Percentiles rank a stretch among this genome's conserved stretches.
phyloP scores from a whole-genome alignment of 53 echinoderm and acorn worm species.

The Henricia sp. region DNA sequence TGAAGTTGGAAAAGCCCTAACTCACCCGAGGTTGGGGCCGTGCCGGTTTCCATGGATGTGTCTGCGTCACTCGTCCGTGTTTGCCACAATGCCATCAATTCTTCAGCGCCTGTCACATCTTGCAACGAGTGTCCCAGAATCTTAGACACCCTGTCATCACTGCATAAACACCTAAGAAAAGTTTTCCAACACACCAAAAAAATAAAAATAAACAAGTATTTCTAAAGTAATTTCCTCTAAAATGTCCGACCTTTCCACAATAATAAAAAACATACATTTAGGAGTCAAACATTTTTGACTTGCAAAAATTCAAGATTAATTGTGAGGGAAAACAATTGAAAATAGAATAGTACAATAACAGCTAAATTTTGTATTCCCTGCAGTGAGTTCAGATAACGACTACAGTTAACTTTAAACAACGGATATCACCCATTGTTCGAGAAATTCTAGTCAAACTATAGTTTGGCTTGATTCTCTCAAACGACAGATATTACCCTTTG shows the following conservation, averaged over 20 bases:
- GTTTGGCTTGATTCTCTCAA: background rate
- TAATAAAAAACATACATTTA: no score
- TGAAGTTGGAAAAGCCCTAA: background rate
- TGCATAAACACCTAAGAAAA: conserved; percentile 19
- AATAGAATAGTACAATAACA: no score
- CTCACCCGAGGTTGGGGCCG: conserved; percentile 10
- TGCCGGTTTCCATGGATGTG: conserved; percentile 8
- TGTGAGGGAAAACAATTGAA: no score
- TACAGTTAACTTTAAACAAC: no score
- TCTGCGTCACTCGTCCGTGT: background rate
- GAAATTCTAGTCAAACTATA: no score
- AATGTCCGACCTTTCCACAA: no score
- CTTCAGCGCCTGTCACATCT: background rate
- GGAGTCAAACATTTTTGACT: no score
- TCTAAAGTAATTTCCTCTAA: no score
- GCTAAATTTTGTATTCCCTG: no score
- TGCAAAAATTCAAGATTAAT: no score
- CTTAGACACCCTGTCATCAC: conserved; percentile 39
- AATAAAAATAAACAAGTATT: background rate
- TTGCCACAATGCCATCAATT: conserved; percentile 19
- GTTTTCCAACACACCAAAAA: background rate
- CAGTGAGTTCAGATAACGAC: no score
- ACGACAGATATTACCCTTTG: background rate
- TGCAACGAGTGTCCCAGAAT: conserved; percentile 1
- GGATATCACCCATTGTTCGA: no score